These are phyloP conservation scores for Leptinotarsa defecta DNA, from an alignment of 1,140 invertebrate genomes.

Conservation along the genomic window DNA sequence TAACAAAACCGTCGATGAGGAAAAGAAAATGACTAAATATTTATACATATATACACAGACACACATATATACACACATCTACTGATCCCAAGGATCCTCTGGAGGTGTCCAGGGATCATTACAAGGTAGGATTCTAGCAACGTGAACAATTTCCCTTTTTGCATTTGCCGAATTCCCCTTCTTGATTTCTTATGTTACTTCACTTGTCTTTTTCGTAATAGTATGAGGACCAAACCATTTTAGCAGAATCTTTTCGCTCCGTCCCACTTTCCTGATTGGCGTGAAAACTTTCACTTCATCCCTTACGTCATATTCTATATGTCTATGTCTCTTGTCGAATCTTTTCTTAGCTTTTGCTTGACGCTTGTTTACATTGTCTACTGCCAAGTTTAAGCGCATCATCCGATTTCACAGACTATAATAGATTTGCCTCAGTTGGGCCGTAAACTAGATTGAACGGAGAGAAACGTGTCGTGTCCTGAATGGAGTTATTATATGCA, in stretches of 20 bases:
- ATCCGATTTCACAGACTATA: background rate
- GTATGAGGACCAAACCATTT: background rate
- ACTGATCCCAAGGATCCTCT: background rate
- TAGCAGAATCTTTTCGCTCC: slow-evolving; percentile 20
- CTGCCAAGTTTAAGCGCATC: background rate
- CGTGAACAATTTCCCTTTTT: slow-evolving; percentile 21
- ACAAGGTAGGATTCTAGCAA: slow-evolving; percentile 16
- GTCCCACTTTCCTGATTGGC: slow-evolving; percentile 31
- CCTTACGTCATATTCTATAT: slow-evolving; percentile 12
- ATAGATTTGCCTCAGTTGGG: slow-evolving; percentile 34
- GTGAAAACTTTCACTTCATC: slow-evolving; percentile 33
- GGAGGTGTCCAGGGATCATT: background rate
- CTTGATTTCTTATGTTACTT: background rate
- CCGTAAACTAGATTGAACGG: slow-evolving; percentile 34
- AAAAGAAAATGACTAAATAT: too few species aligned
- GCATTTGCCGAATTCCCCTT: slow-evolving; percentile 5
- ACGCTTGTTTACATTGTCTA: background rate
- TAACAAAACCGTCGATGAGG: too few species aligned
- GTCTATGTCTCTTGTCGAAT: background rate
- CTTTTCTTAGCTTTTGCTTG: background rate
- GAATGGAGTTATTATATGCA: slow-evolving; percentile 34
- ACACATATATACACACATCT: background rate
- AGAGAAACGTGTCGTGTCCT: slow-evolving; percentile 35
- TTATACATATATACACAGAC: too few species aligned
- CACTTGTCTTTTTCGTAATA: background rate